Conservation (phyloP, 2,888 invertebrate genomes). For the Scotopteryx bipunctaria region DNA sequence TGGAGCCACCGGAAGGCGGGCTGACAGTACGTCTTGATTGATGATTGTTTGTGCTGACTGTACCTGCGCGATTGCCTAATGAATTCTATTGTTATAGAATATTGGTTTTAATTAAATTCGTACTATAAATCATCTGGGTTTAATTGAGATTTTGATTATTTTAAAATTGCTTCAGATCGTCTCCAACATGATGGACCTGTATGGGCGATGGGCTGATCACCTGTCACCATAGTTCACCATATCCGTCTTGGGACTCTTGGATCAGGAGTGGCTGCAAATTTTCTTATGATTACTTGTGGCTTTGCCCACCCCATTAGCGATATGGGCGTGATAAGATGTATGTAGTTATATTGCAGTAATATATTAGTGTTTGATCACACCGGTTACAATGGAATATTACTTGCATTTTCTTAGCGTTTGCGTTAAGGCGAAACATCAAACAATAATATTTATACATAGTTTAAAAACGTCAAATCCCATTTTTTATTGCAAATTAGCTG, state of each 20-base stretch:
- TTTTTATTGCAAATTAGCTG: background rate
- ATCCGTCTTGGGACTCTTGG: too few relatives aligned
- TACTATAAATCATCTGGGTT: slow-evolving; percentile 27
- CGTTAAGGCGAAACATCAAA: slow-evolving; percentile 25
- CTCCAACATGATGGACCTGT: too few relatives aligned
- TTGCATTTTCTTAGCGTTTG: slow-evolving; percentile 30
- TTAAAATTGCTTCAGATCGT: slow-evolving; percentile 18
- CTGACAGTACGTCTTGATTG: slow-evolving; percentile 37
- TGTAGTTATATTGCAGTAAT: too few relatives aligned
- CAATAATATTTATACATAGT: background rate
- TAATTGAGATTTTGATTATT: slow-evolving; percentile 29
- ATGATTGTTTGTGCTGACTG: slow-evolving; percentile 36
- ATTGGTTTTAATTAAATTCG: slow-evolving; percentile 28
- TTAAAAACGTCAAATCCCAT: background rate
- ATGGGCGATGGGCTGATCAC: too few relatives aligned
- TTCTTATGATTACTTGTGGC: too few relatives aligned
- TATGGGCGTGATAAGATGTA: too few relatives aligned
- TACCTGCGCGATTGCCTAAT: slow-evolving; percentile 34
- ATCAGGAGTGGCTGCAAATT: too few relatives aligned
- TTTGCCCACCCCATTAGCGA: too few relatives aligned
- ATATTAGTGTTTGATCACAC: too few relatives aligned
- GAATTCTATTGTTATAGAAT: slow-evolving; percentile 29
- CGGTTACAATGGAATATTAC: slow-evolving; percentile 32
- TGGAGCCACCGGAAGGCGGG: slow-evolving; percentile 35
- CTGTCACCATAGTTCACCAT: too few relatives aligned